These are phyloP conservation scores for Ophioderma brevispina DNA, from an alignment of 35 echinoderm and acorn worm genomes.

Conservation along the genomic window DNA sequence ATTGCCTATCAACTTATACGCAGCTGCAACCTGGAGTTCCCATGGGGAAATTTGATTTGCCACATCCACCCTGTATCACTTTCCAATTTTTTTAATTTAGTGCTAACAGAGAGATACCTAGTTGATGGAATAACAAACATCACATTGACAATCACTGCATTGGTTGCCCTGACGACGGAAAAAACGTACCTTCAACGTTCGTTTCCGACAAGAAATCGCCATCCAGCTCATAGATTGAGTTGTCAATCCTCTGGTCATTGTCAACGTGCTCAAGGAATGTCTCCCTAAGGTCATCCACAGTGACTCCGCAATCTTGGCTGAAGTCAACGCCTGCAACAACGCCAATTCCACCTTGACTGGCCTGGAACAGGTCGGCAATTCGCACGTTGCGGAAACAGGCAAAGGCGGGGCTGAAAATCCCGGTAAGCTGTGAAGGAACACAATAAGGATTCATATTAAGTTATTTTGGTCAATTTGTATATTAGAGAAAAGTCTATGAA, in stretches of 20 bases:
- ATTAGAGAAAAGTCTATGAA: too few relatives aligned
- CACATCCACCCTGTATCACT: not conserved
- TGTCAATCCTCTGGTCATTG: not conserved
- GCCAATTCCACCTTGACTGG: not conserved
- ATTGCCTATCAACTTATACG: not conserved
- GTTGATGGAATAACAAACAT: not conserved
- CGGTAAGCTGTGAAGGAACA: not conserved
- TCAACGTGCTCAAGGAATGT: not conserved
- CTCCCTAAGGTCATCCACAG: not conserved
- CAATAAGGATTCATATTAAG: too few relatives aligned
- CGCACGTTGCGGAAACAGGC: not conserved
- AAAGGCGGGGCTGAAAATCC: not conserved
- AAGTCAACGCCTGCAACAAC: not conserved
- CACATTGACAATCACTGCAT: not conserved
- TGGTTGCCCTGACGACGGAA: not conserved
- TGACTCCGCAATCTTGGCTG: not conserved
- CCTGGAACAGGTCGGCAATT: not conserved
- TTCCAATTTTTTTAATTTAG: not conserved
- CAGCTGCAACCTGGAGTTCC: not conserved
- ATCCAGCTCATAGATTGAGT: not conserved
- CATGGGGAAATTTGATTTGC: not conserved
- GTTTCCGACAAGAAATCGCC: not conserved
- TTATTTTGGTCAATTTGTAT: too few relatives aligned
- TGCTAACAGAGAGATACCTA: not conserved
- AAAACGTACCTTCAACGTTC: not conserved